A percentile compares a stretch with the other conserved stretches of the same genome.
phyloP scores from a whole-genome alignment of 1,140 invertebrate species.

The Habropoda laboriosa region DNA sequence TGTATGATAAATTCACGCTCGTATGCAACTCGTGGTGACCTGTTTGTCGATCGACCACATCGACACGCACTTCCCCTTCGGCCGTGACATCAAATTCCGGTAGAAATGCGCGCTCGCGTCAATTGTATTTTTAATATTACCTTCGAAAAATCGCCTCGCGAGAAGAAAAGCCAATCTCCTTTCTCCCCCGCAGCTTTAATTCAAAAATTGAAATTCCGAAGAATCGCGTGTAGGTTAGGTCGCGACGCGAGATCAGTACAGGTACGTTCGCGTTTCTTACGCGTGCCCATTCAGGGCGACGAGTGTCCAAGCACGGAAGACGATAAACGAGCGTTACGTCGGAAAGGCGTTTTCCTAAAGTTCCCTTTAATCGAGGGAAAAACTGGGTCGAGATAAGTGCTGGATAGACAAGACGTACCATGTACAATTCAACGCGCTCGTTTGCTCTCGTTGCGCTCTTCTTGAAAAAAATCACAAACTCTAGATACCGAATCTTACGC shows the following conservation, averaged over 20 bases:
- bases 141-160: no score
- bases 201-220: no score
- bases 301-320: no score
- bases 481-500: not conserved
- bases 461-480: not conserved
- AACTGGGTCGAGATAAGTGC: constrained; percentile 25
- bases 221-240: no score
- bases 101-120: not conserved
- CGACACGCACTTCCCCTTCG: constrained; percentile 14
- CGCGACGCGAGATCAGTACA: no score
- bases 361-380: constrained; percentile 1
- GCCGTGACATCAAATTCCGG: constrained; percentile 23
- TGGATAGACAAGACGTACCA: not conserved
- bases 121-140: not conserved
- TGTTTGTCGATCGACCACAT: constrained; percentile 20
- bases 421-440: not conserved
- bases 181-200: no score
- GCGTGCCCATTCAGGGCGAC: no score
- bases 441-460: not conserved
- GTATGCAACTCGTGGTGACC: not conserved
- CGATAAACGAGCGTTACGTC: not conserved
- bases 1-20: no score
- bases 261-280: no score
- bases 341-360: not conserved
- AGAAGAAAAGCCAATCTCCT: no score